These are phyloP conservation scores for Melanargia galathea DNA, from an alignment of 2,888 invertebrate genomes.

Conservation along the genomic window DNA sequence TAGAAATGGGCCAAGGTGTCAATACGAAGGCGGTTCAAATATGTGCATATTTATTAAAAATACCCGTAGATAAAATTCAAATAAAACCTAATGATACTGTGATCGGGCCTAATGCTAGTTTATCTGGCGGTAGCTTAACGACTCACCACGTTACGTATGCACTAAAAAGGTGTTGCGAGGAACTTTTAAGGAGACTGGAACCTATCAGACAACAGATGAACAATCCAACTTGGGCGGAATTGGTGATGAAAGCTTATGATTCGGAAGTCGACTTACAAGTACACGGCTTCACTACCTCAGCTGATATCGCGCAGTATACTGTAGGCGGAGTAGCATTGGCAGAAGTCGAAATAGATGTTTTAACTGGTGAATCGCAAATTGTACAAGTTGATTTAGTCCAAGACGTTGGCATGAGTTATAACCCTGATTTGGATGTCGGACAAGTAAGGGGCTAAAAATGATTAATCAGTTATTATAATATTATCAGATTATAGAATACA, in stretches of 20 bases:
- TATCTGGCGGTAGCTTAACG: constrained; percentile 86
- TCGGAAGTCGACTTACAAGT: constrained; percentile 50
- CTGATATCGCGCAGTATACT: constrained; percentile 46
- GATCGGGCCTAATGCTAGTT: constrained; percentile 83
- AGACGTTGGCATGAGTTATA: constrained; percentile 86
- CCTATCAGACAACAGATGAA: constrained; percentile 60
- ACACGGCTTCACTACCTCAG: constrained; percentile 44
- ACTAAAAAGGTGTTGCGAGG: constrained; percentile 71
- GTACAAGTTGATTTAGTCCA: constrained; percentile 86
- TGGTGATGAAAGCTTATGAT: constrained; percentile 68
- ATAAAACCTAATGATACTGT: constrained; percentile 85
- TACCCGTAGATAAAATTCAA: constrained; percentile 83
- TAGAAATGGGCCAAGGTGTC: constrained; percentile 89
- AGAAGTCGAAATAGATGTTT: constrained; percentile 86
- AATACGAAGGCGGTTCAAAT: constrained; percentile 86
- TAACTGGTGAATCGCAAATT: constrained; percentile 86
- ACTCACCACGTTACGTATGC: constrained; percentile 84
- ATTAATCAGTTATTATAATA: neutral
- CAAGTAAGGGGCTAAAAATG: constrained; percentile 67
- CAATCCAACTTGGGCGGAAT: constrained; percentile 70
- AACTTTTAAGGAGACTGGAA: constrained; percentile 65
- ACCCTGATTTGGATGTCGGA: constrained; percentile 86
- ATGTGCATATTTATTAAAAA: constrained; percentile 84
- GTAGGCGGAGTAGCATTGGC: constrained; percentile 81
- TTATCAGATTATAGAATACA: neutral